Conservation (phyloP, 2,888 invertebrate species). For the Sycophila texana region DNA sequence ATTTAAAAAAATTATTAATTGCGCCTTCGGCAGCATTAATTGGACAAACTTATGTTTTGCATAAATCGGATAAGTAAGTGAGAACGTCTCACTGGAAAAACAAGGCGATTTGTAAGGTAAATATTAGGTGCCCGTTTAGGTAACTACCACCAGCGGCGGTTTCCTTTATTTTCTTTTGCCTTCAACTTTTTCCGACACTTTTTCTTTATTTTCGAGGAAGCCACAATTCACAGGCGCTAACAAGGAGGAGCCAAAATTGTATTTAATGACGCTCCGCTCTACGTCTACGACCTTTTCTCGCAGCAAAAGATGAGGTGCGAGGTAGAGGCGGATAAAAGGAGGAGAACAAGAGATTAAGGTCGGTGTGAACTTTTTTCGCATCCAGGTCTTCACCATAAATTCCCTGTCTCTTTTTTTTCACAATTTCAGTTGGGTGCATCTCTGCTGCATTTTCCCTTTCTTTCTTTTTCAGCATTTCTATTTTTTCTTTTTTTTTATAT, state of each 20-base stretch:
- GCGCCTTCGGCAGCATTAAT: too few relatives aligned
- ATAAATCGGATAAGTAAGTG: too few relatives aligned
- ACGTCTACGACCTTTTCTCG: conserved; percentile 60
- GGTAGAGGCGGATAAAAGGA: conserved; percentile 30
- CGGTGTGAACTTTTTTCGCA: conserved; percentile 32
- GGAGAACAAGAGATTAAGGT: conserved; percentile 22
- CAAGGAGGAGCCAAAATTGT: conserved; percentile 68
- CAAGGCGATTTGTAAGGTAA: too few relatives aligned
- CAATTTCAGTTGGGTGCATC: neutral
- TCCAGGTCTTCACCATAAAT: neutral
- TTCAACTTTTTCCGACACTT: conserved; percentile 2
- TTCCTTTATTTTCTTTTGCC: conserved; percentile 40
- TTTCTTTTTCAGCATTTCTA: neutral
- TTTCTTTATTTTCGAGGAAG: conserved; percentile 53
- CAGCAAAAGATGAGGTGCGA: conserved; percentile 43
- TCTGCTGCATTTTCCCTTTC: neutral
- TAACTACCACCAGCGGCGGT: neutral
- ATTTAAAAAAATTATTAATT: too few relatives aligned
- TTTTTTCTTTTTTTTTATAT: neutral
- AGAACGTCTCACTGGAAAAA: too few relatives aligned
- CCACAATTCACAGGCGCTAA: conserved; percentile 66
- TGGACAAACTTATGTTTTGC: too few relatives aligned
- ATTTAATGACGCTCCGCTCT: conserved; percentile 65
- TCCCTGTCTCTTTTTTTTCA: neutral
- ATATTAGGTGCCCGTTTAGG: too few relatives aligned